phyloP scores from a whole-genome alignment of 2,888 invertebrate genomes.

The Pristionchus japonicus region DNA sequence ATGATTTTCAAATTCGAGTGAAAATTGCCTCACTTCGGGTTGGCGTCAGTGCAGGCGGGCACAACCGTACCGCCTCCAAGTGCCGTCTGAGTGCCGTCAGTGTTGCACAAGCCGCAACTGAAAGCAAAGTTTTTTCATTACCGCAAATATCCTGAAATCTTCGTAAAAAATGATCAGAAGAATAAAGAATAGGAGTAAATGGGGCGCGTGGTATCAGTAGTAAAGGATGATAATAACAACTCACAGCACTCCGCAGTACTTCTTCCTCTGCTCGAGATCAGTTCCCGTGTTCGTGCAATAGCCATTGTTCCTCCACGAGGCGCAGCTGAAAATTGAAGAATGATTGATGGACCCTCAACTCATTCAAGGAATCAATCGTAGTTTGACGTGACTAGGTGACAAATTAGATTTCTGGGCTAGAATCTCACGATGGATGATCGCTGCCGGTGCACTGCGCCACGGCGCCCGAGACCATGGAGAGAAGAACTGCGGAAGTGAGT shows the following conservation, averaged over 20 bases:
- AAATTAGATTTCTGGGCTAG: too few relatives aligned
- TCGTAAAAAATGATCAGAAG: too few relatives aligned
- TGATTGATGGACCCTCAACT: too few relatives aligned
- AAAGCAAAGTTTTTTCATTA: background rate
- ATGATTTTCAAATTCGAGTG: background rate
- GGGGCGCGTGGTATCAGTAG: too few relatives aligned
- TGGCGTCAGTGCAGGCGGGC: background rate
- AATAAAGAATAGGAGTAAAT: too few relatives aligned
- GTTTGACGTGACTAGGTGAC: too few relatives aligned
- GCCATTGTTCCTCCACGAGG: background rate
- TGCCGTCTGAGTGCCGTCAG: background rate
- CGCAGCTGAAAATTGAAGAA: background rate
- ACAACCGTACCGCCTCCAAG: background rate
- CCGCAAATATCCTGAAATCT: too few relatives aligned
- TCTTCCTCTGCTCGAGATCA: background rate
- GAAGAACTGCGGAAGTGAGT: background rate
- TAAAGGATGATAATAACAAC: background rate
- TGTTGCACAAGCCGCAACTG: background rate
- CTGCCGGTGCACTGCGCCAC: background rate
- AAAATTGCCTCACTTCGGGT: background rate
- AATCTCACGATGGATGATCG: background rate
- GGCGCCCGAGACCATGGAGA: background rate
- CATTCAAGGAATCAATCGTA: too few relatives aligned
- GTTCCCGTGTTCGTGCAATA: background rate
- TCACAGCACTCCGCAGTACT: background rate